Evolutionary conservation across 2,888 invertebrate species (phyloP).

Genomic region (Mycalesis mineus): DNA sequence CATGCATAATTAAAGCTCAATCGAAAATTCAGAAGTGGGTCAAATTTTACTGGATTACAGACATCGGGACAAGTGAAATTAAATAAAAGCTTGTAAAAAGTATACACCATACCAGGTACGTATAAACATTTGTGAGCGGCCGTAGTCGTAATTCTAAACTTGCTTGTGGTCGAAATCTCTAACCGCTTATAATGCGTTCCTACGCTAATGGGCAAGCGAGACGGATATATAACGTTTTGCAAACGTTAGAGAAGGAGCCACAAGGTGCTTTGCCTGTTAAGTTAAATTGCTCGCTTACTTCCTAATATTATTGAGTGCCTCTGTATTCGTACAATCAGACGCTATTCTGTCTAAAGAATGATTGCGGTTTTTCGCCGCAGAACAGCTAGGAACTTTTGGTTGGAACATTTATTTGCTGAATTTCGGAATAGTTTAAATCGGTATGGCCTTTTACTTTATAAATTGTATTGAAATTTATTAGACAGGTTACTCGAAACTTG

Average conservation of each 20-base stretch:
- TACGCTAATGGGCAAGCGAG: neutral
- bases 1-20: no score
- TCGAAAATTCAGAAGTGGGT: no score
- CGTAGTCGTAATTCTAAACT: conserved; percentile 3
- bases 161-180: neutral
- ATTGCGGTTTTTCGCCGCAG: conserved; percentile 7
- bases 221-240: neutral
- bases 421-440: neutral
- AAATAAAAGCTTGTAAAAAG: no score
- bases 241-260: neutral
- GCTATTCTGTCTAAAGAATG: conserved; percentile 10
- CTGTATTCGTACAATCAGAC: conserved; percentile 10
- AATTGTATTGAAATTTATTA: neutral
- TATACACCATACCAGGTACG: neutral
- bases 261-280: conserved; percentile 1
- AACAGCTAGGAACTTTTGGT: no score
- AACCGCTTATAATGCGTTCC: neutral
- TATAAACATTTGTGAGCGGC: neutral
- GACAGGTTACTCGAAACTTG: no score
- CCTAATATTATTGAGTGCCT: conserved; percentile 5
- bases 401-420: neutral
- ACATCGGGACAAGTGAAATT: no score
- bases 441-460: neutral
- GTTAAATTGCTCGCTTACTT: conserved; percentile 3
- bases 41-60: no score